These are phyloP conservation scores for Pseudomyrmex dendroicus DNA, from an alignment of 1,140 invertebrate species.

Conservation along the genomic window DNA sequence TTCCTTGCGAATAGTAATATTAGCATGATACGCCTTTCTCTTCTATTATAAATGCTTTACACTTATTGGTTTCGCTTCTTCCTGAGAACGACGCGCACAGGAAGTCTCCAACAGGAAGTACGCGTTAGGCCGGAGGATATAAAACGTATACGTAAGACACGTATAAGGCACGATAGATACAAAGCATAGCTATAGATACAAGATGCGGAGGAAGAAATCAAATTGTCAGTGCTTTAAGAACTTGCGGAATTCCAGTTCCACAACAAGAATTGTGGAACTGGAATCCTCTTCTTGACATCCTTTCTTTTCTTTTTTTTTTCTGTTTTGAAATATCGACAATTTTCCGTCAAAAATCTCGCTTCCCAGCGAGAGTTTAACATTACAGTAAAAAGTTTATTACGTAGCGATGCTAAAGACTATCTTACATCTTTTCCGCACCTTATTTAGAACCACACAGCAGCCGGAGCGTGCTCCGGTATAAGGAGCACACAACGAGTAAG, in stretches of 20 bases:
- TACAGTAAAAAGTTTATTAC: slow-evolving; percentile 42
- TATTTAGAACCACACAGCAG: slow-evolving; percentile 51
- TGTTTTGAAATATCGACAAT: background rate
- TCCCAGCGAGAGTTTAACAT: background rate
- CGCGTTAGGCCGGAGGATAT: slow-evolving; percentile 16
- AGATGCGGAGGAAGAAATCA: background rate
- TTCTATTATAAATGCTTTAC: slow-evolving; percentile 69
- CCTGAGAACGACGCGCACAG: no score
- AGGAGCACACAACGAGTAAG: background rate
- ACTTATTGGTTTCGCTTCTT: slow-evolving; percentile 4
- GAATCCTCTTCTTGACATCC: background rate
- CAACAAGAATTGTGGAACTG: background rate
- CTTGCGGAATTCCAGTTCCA: background rate
- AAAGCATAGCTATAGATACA: background rate
- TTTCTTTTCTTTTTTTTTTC: slow-evolving; percentile 23
- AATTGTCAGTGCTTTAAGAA: slow-evolving; percentile 19
- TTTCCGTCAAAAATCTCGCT: slow-evolving; percentile 19
- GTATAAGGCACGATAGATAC: no score
- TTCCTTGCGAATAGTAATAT: slow-evolving; percentile 54
- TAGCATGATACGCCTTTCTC: slow-evolving; percentile 67
- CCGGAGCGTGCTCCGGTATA: background rate
- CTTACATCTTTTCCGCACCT: slow-evolving; percentile 9
- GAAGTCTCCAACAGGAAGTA: slow-evolving; percentile 8
- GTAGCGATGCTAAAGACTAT: slow-evolving; percentile 45
- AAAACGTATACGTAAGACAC: no score